Percentiles rank a stretch among this genome's conserved stretches.
Conservation (phyloP, 2,888 invertebrate species). For the Germaria angustata region DNA sequence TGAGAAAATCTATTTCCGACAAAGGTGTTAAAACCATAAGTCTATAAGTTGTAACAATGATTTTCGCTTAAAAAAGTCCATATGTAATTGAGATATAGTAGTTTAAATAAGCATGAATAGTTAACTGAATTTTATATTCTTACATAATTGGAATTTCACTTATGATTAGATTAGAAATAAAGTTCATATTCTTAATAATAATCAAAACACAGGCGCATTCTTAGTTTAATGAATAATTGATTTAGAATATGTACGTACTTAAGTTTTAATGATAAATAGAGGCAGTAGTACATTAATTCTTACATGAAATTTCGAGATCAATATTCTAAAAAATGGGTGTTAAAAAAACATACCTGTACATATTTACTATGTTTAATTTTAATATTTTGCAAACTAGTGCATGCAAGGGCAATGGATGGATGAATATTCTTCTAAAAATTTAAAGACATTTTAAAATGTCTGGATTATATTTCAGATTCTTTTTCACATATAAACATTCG, state of each 20-base stretch:
- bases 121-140: no score
- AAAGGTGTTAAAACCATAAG: neutral
- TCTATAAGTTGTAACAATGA: neutral
- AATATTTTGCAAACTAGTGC: slow-evolving; percentile 51
- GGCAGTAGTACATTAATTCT: neutral
- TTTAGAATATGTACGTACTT: neutral
- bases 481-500: neutral
- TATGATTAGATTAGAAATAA: no score
- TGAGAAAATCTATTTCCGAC: neutral
- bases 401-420: slow-evolving; percentile 34
- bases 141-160: no score
- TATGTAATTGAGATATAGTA: neutral
- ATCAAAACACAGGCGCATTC: neutral
- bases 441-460: slow-evolving; percentile 38
- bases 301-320: neutral
- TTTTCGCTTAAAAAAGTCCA: neutral
- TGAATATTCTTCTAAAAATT: slow-evolving; percentile 11
- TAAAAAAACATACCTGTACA: slow-evolving; percentile 39
- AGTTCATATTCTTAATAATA: slow-evolving; percentile 20
- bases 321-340: neutral
- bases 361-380: slow-evolving; percentile 6
- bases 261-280: slow-evolving; percentile 19
- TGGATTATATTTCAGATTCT: slow-evolving; percentile 4
- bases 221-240: slow-evolving; percentile 9
- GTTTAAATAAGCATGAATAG: no score